Percentiles rank a stretch among this genome's conserved stretches.
phyloP scores from a whole-genome alignment of 2,888 invertebrate species.

The Orthosia gracilis region DNA sequence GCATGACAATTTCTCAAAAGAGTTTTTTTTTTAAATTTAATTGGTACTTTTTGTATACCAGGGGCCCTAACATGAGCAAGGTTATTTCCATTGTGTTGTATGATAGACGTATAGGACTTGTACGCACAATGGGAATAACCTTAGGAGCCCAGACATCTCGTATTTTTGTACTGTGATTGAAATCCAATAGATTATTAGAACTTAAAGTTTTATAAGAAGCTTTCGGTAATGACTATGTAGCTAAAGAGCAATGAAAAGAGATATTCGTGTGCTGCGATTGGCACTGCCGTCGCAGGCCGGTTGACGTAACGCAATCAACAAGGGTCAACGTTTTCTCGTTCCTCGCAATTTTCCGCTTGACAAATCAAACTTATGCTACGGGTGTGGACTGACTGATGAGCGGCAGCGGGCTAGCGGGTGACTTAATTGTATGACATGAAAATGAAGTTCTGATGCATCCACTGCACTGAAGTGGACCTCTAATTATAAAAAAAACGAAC shows the following conservation, averaged over 20 bases:
- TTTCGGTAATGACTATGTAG: conserved; percentile 1
- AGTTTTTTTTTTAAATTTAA: no score
- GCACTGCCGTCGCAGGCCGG: conserved; percentile 28
- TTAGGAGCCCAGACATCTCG: no score
- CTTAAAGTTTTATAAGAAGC: neutral
- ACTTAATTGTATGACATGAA: neutral
- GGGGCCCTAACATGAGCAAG: no score
- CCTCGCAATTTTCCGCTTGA: conserved; percentile 84
- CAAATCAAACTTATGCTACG: conserved; percentile 79
- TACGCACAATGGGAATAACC: no score
- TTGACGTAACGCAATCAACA: conserved; percentile 63
- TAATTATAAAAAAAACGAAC: neutral
- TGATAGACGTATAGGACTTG: no score
- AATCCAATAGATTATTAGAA: conserved; percentile 1
- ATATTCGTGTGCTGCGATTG: conserved; percentile 37
- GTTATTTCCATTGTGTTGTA: no score
- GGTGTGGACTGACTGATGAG: conserved; percentile 50
- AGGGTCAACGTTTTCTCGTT: conserved; percentile 80
- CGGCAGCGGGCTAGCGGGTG: conserved; percentile 45
- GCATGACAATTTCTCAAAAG: no score
- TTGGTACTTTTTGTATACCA: no score
- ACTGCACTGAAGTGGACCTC: neutral
- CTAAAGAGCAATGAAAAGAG: conserved; percentile 28
- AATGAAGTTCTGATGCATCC: neutral
- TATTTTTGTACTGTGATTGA: neutral